phyloP scores from a whole-genome alignment of 2,113 vertebrate genomes.

The Diglossa brunneiventris region DNA sequence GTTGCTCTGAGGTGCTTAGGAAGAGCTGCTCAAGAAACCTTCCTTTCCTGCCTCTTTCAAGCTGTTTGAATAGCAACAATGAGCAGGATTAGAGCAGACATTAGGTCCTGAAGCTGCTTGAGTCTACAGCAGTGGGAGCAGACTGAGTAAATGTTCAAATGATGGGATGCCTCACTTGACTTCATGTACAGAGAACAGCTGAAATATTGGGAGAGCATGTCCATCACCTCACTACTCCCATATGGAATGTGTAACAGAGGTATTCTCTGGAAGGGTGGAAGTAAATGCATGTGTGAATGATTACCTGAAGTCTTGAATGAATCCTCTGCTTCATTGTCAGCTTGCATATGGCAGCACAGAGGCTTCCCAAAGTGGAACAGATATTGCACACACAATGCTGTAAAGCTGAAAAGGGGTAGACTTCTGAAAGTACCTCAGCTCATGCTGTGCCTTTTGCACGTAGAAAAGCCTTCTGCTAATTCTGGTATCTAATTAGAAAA shows the following conservation, averaged over 20 bases:
- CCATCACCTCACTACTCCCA: not conserved
- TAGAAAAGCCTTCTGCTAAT: constrained; percentile 44
- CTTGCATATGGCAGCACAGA: not conserved
- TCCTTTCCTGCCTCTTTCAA: not conserved
- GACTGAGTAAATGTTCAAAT: not conserved
- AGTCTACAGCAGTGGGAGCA: not conserved
- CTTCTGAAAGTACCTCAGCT: not conserved
- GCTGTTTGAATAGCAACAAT: not conserved
- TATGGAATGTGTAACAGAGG: not conserved
- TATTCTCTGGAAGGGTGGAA: not conserved
- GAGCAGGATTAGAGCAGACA: not conserved
- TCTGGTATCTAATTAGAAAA: constrained; percentile 24
- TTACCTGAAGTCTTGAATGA: not conserved
- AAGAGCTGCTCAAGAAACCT: not conserved
- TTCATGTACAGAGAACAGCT: not conserved
- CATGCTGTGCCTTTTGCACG: not conserved
- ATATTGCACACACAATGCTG: not conserved
- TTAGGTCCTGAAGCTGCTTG: not conserved
- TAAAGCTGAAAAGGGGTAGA: not conserved
- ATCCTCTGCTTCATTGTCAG: not conserved
- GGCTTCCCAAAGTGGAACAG: not conserved
- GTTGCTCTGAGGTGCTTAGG: not conserved
- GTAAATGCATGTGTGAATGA: not conserved
- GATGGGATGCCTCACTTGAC: not conserved
- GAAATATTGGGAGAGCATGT: not conserved